These are phyloP conservation scores for Cryptus viduatorius DNA, from an alignment of 2,888 invertebrate genomes.

Conservation along the genomic window DNA sequence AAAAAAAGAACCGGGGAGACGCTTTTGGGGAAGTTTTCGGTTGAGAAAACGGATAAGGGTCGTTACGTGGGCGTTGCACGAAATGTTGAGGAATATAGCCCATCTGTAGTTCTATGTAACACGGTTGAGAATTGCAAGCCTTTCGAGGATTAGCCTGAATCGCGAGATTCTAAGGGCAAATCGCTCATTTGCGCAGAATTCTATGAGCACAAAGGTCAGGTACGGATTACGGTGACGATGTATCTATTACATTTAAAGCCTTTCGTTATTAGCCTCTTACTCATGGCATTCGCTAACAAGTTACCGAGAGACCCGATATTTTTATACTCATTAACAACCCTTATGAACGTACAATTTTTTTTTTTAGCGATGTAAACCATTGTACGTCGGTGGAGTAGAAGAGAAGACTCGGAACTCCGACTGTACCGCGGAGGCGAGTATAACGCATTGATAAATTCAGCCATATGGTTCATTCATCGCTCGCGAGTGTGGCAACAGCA, in stretches of 20 bases:
- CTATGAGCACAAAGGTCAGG: background rate
- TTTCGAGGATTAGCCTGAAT: conserved; percentile 15
- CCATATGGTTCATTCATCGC: conserved; percentile 71
- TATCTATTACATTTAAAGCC: background rate
- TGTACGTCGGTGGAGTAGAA: background rate
- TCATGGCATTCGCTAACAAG: background rate
- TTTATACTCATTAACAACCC: background rate
- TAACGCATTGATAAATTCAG: conserved; percentile 33
- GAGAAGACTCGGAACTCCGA: background rate
- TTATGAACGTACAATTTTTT: background rate
- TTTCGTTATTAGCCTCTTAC: background rate
- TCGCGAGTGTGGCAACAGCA: conserved; percentile 52
- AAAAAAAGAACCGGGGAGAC: background rate
- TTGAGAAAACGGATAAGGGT: conserved; percentile 54
- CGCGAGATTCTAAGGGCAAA: conserved; percentile 4
- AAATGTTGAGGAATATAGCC: conserved; percentile 49
- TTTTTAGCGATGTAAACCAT: background rate
- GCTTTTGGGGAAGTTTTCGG: no score
- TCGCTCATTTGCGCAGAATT: background rate
- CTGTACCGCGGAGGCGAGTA: background rate
- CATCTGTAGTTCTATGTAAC: background rate
- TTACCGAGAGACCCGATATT: background rate
- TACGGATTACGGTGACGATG: background rate
- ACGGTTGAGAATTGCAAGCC: conserved; percentile 1
- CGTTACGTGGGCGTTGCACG: conserved; percentile 54